Evolutionary conservation across 2,113 vertebrate genomes (phyloP).

Genomic region (Gila orcuttii): DNA sequence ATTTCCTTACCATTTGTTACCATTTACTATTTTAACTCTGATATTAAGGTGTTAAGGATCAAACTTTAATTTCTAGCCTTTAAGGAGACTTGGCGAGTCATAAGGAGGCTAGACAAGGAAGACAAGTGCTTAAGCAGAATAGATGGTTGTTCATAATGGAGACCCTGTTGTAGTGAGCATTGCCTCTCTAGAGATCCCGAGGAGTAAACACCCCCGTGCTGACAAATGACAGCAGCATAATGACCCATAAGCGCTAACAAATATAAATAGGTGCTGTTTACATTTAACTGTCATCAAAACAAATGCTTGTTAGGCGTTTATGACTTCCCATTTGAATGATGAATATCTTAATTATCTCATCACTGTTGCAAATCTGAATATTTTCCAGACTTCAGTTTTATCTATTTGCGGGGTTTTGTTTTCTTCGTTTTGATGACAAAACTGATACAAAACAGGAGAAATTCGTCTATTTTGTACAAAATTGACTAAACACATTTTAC

Average conservation of each 20-base stretch:
- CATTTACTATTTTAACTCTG: background rate
- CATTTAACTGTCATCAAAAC: slow-evolving; percentile 78
- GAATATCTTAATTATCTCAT: slow-evolving; percentile 76
- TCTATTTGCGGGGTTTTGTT: slow-evolving; percentile 1
- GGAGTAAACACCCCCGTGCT: slow-evolving; percentile 58
- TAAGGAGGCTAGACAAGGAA: background rate
- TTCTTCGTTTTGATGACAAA: background rate
- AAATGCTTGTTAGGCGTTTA: slow-evolving; percentile 78
- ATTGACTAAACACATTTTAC: background rate
- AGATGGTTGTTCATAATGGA: slow-evolving; percentile 50
- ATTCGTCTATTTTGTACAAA: background rate
- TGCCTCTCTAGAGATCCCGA: slow-evolving; percentile 45
- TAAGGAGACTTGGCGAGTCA: background rate
- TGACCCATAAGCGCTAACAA: slow-evolving; percentile 74
- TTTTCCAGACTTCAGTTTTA: slow-evolving; percentile 16
- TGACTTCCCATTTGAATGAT: slow-evolving; percentile 76
- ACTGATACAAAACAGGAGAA: background rate
- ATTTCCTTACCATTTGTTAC: background rate
- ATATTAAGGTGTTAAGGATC: background rate
- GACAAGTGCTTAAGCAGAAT: slow-evolving; percentile 41
- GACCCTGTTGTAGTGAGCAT: slow-evolving; percentile 42
- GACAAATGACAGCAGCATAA: slow-evolving; percentile 73
- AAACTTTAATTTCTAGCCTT: background rate
- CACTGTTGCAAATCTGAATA: slow-evolving; percentile 71
- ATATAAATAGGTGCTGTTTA: slow-evolving; percentile 74